Conservation (phyloP, 1,140 invertebrate species). For the Drosophila teissieri region DNA sequence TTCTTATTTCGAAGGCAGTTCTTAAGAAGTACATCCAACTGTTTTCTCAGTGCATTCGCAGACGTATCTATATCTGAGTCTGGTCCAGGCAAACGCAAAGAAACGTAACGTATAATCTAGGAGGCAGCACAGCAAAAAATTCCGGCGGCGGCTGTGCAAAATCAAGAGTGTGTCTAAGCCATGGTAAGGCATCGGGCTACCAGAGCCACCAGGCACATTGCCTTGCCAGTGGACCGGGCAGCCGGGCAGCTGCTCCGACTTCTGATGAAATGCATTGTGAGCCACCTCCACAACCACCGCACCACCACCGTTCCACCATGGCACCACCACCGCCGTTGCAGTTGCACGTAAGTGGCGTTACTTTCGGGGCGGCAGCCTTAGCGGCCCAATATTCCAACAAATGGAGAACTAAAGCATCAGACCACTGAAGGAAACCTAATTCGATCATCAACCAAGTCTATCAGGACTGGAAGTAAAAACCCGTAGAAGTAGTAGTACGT, state of each 20-base stretch:
- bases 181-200: slow-evolving; percentile 40
- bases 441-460: neutral
- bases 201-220: slow-evolving; percentile 32
- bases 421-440: neutral
- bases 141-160: slow-evolving; percentile 48
- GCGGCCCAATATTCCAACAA: slow-evolving; percentile 14
- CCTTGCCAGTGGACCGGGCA: slow-evolving; percentile 17
- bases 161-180: slow-evolving; percentile 79
- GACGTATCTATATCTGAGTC: slow-evolving; percentile 60
- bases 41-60: slow-evolving; percentile 36
- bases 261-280: slow-evolving; percentile 81
- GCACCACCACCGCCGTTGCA: slow-evolving; percentile 44
- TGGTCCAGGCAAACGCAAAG: slow-evolving; percentile 69
- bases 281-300: slow-evolving; percentile 41
- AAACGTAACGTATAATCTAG: slow-evolving; percentile 77
- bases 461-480: too few relatives aligned
- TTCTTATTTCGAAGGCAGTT: neutral
- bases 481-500: too few relatives aligned
- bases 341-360: slow-evolving; percentile 73
- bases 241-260: slow-evolving; percentile 51
- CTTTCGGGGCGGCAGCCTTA: slow-evolving; percentile 46
- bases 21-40: neutral
- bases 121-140: slow-evolving; percentile 30
- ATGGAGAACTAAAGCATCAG: neutral
- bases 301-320: slow-evolving; percentile 2